These are phyloP conservation scores for Coptodon bakossiorum DNA, from an alignment of 2,113 vertebrate genomes.

Conservation along the genomic window DNA sequence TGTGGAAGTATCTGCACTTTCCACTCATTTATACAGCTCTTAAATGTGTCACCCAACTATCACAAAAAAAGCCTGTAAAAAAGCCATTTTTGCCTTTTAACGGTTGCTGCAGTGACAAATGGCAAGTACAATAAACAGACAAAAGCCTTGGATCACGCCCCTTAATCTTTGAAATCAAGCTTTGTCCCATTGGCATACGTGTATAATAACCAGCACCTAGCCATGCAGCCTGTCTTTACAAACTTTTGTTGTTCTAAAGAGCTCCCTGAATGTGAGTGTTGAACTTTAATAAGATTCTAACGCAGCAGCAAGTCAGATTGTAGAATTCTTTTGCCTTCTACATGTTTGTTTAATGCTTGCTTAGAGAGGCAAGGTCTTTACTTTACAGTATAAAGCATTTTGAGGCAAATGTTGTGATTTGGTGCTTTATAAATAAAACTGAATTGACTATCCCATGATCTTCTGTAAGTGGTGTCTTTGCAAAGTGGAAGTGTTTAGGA, in stretches of 20 bases:
- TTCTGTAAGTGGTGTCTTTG: background rate
- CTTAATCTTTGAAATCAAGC: background rate
- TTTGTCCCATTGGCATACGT: background rate
- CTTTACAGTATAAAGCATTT: background rate
- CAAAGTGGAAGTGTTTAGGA: background rate
- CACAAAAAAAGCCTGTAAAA: background rate
- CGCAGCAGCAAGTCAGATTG: background rate
- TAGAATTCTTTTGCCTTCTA: background rate
- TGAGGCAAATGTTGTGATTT: background rate
- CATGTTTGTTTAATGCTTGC: accelerated
- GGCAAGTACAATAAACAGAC: background rate
- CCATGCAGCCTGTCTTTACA: background rate
- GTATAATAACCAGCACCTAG: accelerated
- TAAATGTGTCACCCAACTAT: background rate
- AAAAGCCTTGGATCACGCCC: background rate
- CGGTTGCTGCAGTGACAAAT: background rate
- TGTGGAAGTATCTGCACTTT: background rate
- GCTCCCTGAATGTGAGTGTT: background rate
- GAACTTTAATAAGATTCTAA: background rate
- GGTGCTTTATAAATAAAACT: background rate
- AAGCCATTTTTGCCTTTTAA: background rate
- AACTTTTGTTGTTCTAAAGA: background rate
- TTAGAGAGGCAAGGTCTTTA: background rate
- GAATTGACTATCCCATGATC: background rate
- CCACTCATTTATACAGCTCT: background rate